Percentiles rank a stretch among this genome's conserved stretches.
phyloP scores from a whole-genome alignment of 2,113 vertebrate genomes.

The Lates calcarifer region DNA sequence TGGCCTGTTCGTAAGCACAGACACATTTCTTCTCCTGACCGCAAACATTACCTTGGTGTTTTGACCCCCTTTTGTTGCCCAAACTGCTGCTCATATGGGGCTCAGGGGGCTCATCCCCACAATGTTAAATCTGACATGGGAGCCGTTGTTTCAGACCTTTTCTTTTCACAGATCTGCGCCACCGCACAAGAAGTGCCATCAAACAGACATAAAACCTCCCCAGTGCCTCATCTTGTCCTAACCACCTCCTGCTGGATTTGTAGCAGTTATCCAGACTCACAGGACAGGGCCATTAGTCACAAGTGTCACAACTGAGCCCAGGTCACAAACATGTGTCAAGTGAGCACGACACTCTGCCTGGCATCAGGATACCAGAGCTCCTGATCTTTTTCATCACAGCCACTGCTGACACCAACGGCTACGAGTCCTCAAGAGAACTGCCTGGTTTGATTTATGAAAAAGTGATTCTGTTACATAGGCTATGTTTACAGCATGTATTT shows the following conservation, averaged over 20 bases:
- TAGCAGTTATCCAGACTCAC: slow-evolving; percentile 34
- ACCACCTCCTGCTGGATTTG: slow-evolving; percentile 35
- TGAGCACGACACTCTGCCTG: slow-evolving; percentile 57
- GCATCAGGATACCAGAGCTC: slow-evolving; percentile 56
- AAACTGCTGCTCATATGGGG: slow-evolving; percentile 37
- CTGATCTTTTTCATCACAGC: slow-evolving; percentile 63
- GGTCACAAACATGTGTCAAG: slow-evolving; percentile 68
- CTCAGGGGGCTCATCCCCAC: slow-evolving; percentile 60
- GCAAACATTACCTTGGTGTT: slow-evolving; percentile 50
- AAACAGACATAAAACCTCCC: slow-evolving; percentile 28
- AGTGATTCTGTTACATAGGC: slow-evolving; percentile 72
- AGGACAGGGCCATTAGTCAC: slow-evolving; percentile 64
- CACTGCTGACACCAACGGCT: slow-evolving; percentile 59
- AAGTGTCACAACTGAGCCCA: slow-evolving; percentile 62
- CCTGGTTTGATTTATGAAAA: slow-evolving; percentile 65
- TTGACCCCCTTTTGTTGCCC: slow-evolving; percentile 53
- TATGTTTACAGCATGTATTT: slow-evolving; percentile 80
- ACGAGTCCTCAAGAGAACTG: slow-evolving; percentile 49
- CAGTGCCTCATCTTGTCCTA: slow-evolving; percentile 26
- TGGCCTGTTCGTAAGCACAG: slow-evolving; percentile 42
- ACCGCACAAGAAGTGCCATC: slow-evolving; percentile 35
- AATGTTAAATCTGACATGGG: slow-evolving; percentile 52
- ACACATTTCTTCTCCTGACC: slow-evolving; percentile 51
- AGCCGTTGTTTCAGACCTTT: slow-evolving; percentile 63
- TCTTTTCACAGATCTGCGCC: slow-evolving; percentile 31